phyloP scores from a whole-genome alignment of 2,113 vertebrate species.

The Nycticorax nycticorax region DNA sequence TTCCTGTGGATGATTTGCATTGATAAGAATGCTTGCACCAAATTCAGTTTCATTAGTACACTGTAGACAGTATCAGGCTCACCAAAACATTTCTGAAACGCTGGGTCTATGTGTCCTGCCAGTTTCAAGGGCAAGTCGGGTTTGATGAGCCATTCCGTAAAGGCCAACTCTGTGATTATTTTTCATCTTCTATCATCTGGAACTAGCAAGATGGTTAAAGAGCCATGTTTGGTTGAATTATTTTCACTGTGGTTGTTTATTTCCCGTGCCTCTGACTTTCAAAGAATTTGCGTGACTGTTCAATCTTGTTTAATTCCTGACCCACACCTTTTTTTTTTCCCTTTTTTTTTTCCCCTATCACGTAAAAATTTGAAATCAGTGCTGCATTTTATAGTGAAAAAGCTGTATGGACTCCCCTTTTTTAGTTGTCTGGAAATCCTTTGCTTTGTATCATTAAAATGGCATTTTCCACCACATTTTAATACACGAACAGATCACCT shows the following conservation, averaged over 20 bases:
- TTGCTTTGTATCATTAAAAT: neutral
- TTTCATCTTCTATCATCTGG: neutral
- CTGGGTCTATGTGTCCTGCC: fast-evolving
- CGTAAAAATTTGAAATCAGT: neutral
- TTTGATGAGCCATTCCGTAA: neutral
- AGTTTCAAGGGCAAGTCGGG: neutral
- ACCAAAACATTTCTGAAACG: neutral
- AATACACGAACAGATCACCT: neutral
- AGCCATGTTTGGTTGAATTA: neutral
- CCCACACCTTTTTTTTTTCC: neutral
- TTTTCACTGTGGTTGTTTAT: neutral
- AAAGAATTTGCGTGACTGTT: neutral
- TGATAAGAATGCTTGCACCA: neutral
- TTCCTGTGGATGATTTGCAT: neutral
- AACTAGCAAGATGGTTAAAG: neutral
- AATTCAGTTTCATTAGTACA: neutral
- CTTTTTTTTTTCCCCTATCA: neutral
- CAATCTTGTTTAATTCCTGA: neutral
- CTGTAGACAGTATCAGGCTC: neutral
- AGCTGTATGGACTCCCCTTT: neutral
- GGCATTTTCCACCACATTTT: neutral
- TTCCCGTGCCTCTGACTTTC: neutral
- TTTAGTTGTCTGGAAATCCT: neutral
- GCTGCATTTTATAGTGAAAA: neutral
- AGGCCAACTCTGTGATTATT: neutral